phyloP scores from a whole-genome alignment of 2,888 invertebrate species.

The Ptilodon capucinus region DNA sequence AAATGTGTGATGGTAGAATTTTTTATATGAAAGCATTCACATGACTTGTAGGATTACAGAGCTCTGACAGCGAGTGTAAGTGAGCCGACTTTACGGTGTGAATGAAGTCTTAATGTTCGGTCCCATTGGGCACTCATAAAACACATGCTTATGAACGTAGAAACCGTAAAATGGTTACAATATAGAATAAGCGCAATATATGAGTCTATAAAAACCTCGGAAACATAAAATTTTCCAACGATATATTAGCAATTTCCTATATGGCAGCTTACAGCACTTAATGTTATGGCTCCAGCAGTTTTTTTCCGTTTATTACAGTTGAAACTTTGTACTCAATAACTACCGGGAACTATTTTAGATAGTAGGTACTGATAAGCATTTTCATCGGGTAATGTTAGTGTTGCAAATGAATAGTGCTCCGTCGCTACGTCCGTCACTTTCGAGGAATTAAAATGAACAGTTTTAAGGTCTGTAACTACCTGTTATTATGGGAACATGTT shows the following conservation, averaged over 20 bases:
- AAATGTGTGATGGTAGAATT: no score
- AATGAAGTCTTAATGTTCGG: background rate
- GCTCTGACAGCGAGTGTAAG: no score
- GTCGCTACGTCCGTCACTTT: no score
- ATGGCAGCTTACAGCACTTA: constrained; percentile 40
- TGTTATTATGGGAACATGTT: no score
- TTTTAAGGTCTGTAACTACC: no score
- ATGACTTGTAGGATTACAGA: no score
- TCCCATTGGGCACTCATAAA: background rate
- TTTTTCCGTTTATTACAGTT: constrained; percentile 19
- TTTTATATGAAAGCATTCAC: no score
- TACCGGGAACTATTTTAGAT: constrained; percentile 15
- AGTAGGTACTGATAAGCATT: constrained; percentile 9
- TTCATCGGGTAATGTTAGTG: background rate
- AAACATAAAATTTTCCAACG: constrained; percentile 66
- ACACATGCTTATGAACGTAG: constrained; percentile 67
- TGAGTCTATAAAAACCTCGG: constrained; percentile 68
- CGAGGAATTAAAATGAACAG: no score
- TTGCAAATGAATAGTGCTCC: no score
- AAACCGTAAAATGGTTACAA: constrained; percentile 66
- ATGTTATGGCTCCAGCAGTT: constrained; percentile 9
- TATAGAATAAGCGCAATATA: constrained; percentile 68
- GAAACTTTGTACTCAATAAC: constrained; percentile 16
- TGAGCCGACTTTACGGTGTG: no score
- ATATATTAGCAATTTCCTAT: constrained; percentile 68